Evolutionary conservation across 2,113 vertebrate species (phyloP).

Genomic region (Petaurus breviceps): DNA sequence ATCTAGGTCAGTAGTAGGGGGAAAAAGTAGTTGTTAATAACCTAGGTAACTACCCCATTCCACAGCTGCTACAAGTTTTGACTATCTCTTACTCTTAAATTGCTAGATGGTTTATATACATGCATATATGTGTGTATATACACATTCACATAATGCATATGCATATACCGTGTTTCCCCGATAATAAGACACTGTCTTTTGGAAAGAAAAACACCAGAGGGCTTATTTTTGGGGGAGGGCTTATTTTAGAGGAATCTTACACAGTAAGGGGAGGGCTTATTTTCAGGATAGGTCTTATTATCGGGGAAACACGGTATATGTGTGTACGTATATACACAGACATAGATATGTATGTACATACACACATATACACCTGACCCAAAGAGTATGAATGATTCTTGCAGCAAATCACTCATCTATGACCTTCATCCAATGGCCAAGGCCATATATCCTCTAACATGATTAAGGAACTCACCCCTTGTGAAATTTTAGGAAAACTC

Average conservation of each 20-base stretch:
- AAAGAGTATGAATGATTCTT: neutral
- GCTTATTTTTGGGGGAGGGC: too few relatives aligned
- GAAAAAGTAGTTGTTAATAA: neutral
- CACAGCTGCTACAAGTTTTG: neutral
- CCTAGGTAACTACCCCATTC: neutral
- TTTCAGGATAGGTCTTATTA: too few relatives aligned
- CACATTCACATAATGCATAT: too few relatives aligned
- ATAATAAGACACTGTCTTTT: too few relatives aligned
- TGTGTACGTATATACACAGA: neutral
- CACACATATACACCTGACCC: too few relatives aligned
- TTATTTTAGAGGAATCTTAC: too few relatives aligned
- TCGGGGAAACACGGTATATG: too few relatives aligned
- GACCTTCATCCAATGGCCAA: neutral
- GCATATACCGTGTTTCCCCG: too few relatives aligned
- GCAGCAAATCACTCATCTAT: neutral
- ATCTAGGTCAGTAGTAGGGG: neutral
- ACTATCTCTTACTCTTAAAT: neutral
- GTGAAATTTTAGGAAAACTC: neutral
- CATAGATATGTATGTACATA: neutral
- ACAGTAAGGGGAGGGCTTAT: too few relatives aligned
- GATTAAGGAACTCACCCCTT: neutral
- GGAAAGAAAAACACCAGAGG: too few relatives aligned
- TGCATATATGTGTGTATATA: neutral
- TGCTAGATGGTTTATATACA: neutral
- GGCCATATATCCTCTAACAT: neutral